A percentile compares a stretch with the other conserved stretches of the same genome.
phyloP scores from a whole-genome alignment of 37 sponge, comb jelly and placozoan genomes.

The Halichondria panicea region DNA sequence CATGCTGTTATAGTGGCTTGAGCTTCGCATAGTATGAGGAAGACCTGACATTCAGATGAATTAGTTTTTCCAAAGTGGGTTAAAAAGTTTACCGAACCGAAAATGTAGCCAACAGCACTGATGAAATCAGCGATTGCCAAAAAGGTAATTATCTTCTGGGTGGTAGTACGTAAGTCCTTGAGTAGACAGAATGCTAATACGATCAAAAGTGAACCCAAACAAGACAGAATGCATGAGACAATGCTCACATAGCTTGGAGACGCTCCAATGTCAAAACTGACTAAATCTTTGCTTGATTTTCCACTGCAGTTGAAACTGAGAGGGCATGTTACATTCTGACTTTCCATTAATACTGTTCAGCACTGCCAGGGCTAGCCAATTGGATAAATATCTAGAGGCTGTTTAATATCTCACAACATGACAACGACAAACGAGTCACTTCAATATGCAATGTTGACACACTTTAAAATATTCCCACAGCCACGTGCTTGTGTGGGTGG shows the following conservation, averaged over 20 bases:
- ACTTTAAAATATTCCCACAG: too few relatives aligned
- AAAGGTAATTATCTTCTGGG: slow-evolving; percentile 47
- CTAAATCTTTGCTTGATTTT: background rate
- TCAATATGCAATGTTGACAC: too few relatives aligned
- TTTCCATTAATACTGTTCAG: too few relatives aligned
- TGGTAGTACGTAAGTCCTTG: slow-evolving; percentile 47
- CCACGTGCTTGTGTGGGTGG: too few relatives aligned
- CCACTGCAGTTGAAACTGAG: background rate
- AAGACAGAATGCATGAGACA: slow-evolving; percentile 45
- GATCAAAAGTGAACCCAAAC: slow-evolving; percentile 48
- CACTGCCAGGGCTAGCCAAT: too few relatives aligned
- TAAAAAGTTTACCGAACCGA: slow-evolving; percentile 28
- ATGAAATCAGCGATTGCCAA: slow-evolving; percentile 62
- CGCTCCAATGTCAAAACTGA: slow-evolving; percentile 18
- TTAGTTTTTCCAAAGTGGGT: slow-evolving; percentile 9
- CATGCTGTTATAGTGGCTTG: slow-evolving; percentile 58
- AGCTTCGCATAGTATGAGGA: slow-evolving; percentile 23
- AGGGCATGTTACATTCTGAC: too few relatives aligned
- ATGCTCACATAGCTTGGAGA: slow-evolving; percentile 43
- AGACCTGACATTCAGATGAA: background rate
- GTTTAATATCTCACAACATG: too few relatives aligned
- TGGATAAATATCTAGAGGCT: too few relatives aligned
- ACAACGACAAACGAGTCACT: too few relatives aligned
- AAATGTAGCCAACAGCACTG: slow-evolving; percentile 63
- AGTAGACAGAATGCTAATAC: slow-evolving; percentile 29